phyloP scores from a whole-genome alignment of 2,797 vertebrate genomes.

The Apogon hyalosoma region DNA sequence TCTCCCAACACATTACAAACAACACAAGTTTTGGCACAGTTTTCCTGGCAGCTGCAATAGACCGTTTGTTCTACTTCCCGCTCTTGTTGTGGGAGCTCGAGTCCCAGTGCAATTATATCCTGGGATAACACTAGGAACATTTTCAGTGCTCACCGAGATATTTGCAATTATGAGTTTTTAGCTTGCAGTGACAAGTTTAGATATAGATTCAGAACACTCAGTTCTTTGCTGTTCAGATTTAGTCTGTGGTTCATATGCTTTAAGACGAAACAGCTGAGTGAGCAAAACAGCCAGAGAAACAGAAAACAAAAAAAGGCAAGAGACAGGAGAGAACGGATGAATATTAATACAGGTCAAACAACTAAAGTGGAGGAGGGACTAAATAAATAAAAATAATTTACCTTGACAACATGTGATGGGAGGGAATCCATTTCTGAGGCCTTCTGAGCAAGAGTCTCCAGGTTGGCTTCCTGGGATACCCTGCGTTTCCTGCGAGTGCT shows the following conservation, averaged over 20 bases:
- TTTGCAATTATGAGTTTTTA: slow-evolving; percentile 31
- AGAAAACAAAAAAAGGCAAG: not conserved
- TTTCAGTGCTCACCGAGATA: slow-evolving; percentile 21
- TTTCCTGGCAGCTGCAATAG: slow-evolving; percentile 51
- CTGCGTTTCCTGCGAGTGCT: slow-evolving; percentile 91
- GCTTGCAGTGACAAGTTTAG: slow-evolving; percentile 17
- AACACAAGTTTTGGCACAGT: slow-evolving; percentile 65
- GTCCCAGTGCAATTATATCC: slow-evolving; percentile 70
- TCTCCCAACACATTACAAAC: slow-evolving; percentile 65
- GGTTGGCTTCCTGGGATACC: slow-evolving; percentile 94
- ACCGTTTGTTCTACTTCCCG: slow-evolving; percentile 61
- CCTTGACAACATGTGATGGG: slow-evolving; percentile 80
- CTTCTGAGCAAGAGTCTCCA: slow-evolving; percentile 96
- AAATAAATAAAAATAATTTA: slow-evolving; percentile 41
- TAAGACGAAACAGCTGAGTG: slow-evolving; percentile 35
- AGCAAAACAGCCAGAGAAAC: slow-evolving; percentile 11
- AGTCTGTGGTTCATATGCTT: slow-evolving; percentile 18
- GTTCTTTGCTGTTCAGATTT: slow-evolving; percentile 25
- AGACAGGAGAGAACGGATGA: not conserved
- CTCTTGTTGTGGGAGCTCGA: slow-evolving; percentile 61
- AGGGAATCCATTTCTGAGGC: slow-evolving; percentile 95
- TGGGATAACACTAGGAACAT: slow-evolving; percentile 45
- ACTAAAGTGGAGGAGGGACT: not conserved
- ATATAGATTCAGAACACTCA: slow-evolving; percentile 33
- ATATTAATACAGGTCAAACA: not conserved